Conservation (phyloP, 2,888 invertebrate genomes). For the Zelleria hepariella region DNA sequence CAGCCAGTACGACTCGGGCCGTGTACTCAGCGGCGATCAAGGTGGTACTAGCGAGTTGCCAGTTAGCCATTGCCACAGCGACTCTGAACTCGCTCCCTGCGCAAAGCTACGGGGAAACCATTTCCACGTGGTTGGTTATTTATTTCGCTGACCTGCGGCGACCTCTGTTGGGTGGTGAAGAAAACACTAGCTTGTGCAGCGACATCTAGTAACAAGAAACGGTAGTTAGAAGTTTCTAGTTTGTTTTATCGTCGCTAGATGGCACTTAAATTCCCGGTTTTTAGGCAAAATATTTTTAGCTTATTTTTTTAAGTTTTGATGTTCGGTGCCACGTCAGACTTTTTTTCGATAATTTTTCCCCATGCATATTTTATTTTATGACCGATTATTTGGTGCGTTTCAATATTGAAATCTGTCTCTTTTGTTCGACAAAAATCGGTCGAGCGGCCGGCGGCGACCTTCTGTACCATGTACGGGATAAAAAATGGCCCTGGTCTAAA, state of each 20-base stretch:
- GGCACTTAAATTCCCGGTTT: neutral
- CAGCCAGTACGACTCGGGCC: slow-evolving; percentile 21
- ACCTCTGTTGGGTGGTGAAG: slow-evolving; percentile 26
- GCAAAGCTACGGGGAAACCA: slow-evolving; percentile 52
- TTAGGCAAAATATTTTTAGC: neutral
- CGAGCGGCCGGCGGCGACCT: too few relatives aligned
- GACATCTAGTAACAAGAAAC: neutral
- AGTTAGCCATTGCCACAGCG: slow-evolving; percentile 33
- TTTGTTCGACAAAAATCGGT: too few relatives aligned
- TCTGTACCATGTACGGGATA: too few relatives aligned
- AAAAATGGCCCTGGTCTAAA: too few relatives aligned
- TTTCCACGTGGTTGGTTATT: slow-evolving; percentile 40
- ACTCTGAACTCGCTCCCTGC: slow-evolving; percentile 35
- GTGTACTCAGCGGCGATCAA: slow-evolving; percentile 35
- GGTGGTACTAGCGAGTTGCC: slow-evolving; percentile 45
- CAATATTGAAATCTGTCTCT: too few relatives aligned
- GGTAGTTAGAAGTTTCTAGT: neutral
- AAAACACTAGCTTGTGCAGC: neutral
- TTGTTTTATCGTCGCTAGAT: slow-evolving; percentile 8
- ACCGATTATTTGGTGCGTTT: too few relatives aligned
- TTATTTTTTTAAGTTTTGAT: neutral
- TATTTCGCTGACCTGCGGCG: slow-evolving; percentile 17
- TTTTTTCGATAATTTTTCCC: neutral
- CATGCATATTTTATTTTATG: too few relatives aligned
- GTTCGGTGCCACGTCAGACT: neutral